Percentiles rank a stretch among this genome's conserved stretches.
Evolutionary conservation across 2,797 vertebrate genomes (phyloP).

Genomic region (Cynopterus sphinx): DNA sequence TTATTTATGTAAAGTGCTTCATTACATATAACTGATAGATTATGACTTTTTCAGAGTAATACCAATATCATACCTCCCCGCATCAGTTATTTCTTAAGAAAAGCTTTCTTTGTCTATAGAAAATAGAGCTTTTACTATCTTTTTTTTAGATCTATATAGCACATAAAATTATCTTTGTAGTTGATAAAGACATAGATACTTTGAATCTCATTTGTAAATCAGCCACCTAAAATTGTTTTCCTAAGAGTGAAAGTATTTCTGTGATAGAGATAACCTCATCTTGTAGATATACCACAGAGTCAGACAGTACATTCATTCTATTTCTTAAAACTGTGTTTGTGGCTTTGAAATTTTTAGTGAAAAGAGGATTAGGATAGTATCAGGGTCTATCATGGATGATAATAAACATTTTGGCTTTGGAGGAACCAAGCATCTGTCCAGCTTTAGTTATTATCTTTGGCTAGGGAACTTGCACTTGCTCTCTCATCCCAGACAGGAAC

Average conservation of each 20-base stretch:
- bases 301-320: constrained; percentile 68
- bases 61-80: not conserved
- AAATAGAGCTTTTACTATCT: not conserved
- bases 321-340: constrained; percentile 73
- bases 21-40: not conserved
- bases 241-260: not conserved
- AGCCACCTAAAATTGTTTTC: not conserved
- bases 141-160: not conserved
- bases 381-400: constrained; percentile 78
- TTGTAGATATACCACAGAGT: fast-evolving
- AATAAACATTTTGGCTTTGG: constrained; percentile 80
- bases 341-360: constrained; percentile 75
- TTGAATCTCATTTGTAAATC: not conserved
- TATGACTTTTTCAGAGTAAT: not conserved
- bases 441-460: constrained; percentile 83
- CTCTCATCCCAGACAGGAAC: constrained; percentile 78
- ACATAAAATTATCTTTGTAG: not conserved
- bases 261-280: not conserved
- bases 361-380: constrained; percentile 77
- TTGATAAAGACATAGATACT: not conserved
- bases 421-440: constrained; percentile 78
- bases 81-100: not conserved
- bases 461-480: constrained; percentile 75
- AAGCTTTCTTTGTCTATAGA: not conserved
- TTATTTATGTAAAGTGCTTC: not conserved